These are phyloP conservation scores for Parazoanthus swiftii DNA, from an alignment of 92 coral and sea anemone species.

Conservation along the genomic window DNA sequence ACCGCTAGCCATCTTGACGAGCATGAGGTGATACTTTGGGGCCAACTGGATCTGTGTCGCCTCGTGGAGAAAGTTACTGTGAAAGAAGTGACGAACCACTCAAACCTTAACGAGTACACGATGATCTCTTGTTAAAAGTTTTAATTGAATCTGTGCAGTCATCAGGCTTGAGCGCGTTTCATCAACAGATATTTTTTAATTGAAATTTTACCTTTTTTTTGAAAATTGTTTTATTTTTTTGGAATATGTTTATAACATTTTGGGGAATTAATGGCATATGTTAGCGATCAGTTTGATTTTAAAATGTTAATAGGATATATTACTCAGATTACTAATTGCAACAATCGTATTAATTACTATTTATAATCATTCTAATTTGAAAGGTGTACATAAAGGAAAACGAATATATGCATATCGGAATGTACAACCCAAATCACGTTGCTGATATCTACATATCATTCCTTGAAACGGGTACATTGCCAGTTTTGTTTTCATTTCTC, in stretches of 20 bases:
- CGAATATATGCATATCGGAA: no score
- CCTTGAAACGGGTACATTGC: no score
- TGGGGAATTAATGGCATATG: not conserved
- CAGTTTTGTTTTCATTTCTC: no score
- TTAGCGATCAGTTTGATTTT: not conserved
- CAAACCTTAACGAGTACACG: no score
- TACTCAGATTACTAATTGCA: no score
- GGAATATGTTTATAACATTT: not conserved
- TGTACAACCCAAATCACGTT: no score
- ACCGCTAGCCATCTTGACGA: conserved; percentile 43
- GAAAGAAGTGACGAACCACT: no score
- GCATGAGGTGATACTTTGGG: not conserved
- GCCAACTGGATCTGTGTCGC: not conserved
- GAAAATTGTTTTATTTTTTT: no score
- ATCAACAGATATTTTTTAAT: not conserved
- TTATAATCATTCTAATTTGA: not conserved
- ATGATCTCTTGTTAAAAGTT: no score
- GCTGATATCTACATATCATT: no score
- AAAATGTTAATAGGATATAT: not conserved
- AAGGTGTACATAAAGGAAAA: not conserved
- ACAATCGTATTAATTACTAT: no score
- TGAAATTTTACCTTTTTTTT: not conserved
- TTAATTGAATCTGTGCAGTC: not conserved
- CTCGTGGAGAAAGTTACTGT: not conserved
- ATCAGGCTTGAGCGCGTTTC: not conserved